These are phyloP conservation scores for Drosophila mettleri DNA, from an alignment of 2,888 invertebrate species.

Conservation along the genomic window DNA sequence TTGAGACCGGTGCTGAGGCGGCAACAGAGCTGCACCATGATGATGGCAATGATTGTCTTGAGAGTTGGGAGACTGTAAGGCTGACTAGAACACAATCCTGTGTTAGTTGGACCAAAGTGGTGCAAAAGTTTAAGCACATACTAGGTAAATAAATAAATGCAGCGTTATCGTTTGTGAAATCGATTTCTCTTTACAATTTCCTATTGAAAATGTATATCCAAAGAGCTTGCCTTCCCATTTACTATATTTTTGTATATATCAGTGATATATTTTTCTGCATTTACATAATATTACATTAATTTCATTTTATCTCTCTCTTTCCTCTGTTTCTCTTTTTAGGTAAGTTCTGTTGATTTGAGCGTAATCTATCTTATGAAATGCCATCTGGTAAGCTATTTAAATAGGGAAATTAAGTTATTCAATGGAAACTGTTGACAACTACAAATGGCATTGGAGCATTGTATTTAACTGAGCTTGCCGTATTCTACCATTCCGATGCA, in stretches of 20 bases:
- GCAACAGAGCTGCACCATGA: conserved; percentile 37
- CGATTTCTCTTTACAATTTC: not conserved
- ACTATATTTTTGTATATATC: not conserved
- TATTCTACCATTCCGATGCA: not conserved
- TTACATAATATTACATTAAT: conserved; percentile 9
- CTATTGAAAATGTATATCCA: not conserved
- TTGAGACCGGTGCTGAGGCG: conserved; percentile 70
- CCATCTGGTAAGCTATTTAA: conserved; percentile 56
- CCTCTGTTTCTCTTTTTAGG: conserved; percentile 58
- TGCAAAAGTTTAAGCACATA: conserved; percentile 82
- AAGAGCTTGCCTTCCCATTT: conserved; percentile 14
- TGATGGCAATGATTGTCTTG: conserved; percentile 44
- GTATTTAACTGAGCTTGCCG: not conserved
- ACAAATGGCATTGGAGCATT: conserved; percentile 18
- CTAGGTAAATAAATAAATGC: conserved; percentile 69
- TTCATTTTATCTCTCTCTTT: conserved; percentile 1
- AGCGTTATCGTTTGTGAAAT: not conserved
- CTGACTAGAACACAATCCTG: conserved; percentile 79
- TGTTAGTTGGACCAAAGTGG: conserved; percentile 84
- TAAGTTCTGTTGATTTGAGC: conserved; percentile 53
- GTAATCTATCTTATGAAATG: conserved; percentile 3
- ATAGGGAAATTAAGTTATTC: not conserved
- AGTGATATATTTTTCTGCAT: not conserved
- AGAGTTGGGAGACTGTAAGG: conserved; percentile 71
- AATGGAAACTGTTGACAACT: not conserved